Evolutionary conservation across 2,113 vertebrate species (phyloP).

Genomic region (Rhinolophus sinicus): DNA sequence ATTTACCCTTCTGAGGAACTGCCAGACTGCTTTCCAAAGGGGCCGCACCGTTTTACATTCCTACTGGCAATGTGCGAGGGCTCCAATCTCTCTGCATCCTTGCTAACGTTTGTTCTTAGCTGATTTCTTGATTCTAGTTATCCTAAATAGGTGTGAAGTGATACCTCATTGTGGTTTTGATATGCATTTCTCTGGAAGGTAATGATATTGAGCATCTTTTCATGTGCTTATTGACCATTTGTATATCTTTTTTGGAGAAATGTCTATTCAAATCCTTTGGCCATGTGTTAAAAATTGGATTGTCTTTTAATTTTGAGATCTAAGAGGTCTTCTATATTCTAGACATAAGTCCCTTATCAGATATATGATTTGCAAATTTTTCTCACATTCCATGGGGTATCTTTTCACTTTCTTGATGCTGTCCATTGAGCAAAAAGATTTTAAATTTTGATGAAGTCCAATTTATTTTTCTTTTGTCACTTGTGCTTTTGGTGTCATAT

Average conservation of each 20-base stretch:
- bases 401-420: conserved; percentile 12
- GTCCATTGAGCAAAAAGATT: neutral
- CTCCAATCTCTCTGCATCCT: neutral
- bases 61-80: neutral
- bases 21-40: neutral
- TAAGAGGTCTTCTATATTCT: neutral
- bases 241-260: neutral
- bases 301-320: conserved; percentile 18
- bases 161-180: neutral
- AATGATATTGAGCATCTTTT: neutral
- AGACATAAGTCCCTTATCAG: neutral
- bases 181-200: neutral
- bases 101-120: neutral
- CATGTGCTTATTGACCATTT: neutral
- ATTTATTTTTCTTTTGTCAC: neutral
- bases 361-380: neutral
- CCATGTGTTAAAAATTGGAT: neutral
- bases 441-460: neutral
- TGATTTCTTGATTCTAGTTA: conserved; percentile 20
- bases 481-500: neutral
- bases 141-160: neutral
- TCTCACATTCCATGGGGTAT: neutral
- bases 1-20: conserved; percentile 23
- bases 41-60: neutral
- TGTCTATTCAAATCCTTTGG: neutral